Conservation (phyloP, 2,113 vertebrate species). For the Platanista minor region DNA sequence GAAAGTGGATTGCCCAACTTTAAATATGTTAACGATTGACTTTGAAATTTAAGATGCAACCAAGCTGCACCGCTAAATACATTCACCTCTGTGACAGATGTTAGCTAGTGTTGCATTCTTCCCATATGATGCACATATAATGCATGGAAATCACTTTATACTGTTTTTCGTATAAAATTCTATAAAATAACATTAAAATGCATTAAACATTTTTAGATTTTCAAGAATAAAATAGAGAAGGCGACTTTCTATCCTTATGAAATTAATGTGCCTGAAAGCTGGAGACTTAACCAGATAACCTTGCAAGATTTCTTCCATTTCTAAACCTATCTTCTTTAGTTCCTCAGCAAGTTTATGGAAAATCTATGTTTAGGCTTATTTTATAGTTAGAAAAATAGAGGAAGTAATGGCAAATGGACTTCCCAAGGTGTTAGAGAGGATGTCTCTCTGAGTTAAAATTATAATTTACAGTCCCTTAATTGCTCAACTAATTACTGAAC, state of each 20-base stretch:
- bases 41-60: constrained; percentile 3
- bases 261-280: constrained; percentile 14
- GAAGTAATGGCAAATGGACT: constrained; percentile 63
- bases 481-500: constrained; percentile 66
- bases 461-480: constrained; percentile 67
- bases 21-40: neutral
- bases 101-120: neutral
- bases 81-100: neutral
- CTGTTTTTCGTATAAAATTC: neutral
- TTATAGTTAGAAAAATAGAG: constrained; percentile 58
- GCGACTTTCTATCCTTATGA: neutral
- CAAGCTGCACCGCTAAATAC: neutral
- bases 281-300: constrained; percentile 2
- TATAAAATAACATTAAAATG: constrained; percentile 17
- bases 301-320: neutral
- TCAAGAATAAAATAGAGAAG: neutral
- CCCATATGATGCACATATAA: neutral
- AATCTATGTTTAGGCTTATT: constrained; percentile 55
- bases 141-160: neutral
- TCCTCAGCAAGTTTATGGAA: constrained; percentile 35
- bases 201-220: neutral
- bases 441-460: constrained; percentile 64
- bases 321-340: neutral
- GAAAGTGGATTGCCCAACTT: neutral
- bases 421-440: constrained; percentile 67